Evolutionary conservation across 2,797 vertebrate species (phyloP), one percentile per base, ranked within the genome.

Genomic region (Diplodus sargus): DNA sequence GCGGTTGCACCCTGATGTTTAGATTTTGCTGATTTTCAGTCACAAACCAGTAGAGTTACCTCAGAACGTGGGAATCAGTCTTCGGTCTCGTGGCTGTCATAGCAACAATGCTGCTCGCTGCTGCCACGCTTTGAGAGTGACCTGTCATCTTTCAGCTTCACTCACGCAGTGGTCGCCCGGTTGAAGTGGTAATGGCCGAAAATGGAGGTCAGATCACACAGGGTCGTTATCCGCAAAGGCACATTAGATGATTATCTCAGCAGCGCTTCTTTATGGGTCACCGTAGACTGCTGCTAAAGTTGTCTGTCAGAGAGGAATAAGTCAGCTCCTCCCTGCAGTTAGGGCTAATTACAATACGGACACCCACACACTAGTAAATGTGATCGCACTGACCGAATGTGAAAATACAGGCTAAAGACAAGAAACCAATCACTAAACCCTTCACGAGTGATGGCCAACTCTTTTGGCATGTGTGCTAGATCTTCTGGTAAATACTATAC

Each of bases 161-260:
- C 65, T 80, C 5, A 20, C 14, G 3, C 74, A 18, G 72, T 25
- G 58, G 77, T 71, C 11, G 62, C 57, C 75, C 42, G 79, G 76
- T 74, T 89, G 78, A 88, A 83, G 84, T 74, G 53, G 72, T 84
- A 85, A 92, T 89, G 79, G 78, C 72, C 10, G 15, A 75, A 85
- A 90, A 90, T 81, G 71, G 81, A 85, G 91, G 86, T 89, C 86
- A 84, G 74, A 70, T 78, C 80, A 70, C 76, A 45, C 20, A n/a
- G 81, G 77, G 83, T 90, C 73, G 71, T 89, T 88, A 84, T 80
- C 78, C 67, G 67, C 79, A 66, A 76, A 81, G 76, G 83, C 60
- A 59, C 78, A 88, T 91, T 86, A 71, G 88, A 86, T 73, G 49
- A 84, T 91, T 78, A 85, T 87, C 81, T 85, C 83, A 75, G 85